These are phyloP conservation scores for Athalia cordata DNA, from an alignment of 2,888 invertebrate species.

Conservation along the genomic window DNA sequence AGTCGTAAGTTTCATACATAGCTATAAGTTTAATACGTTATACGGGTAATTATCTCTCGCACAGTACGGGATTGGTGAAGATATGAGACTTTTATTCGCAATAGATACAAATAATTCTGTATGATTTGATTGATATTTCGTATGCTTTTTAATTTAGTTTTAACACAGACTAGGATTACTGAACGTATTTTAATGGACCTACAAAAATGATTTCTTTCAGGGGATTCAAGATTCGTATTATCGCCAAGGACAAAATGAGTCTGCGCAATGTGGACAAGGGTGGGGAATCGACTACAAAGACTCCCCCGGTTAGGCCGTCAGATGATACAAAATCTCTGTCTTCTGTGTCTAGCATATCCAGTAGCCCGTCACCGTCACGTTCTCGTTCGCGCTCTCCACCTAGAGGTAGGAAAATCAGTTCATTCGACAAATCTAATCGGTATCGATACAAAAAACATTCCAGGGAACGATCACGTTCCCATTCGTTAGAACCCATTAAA, in stretches of 20 bases:
- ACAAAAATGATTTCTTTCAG: conserved; percentile 55
- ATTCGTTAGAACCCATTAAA: conserved; percentile 63
- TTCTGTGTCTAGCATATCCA: conserved; percentile 76
- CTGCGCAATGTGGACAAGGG: conserved; percentile 51
- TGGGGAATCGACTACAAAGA: conserved; percentile 59
- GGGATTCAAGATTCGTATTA: conserved; percentile 69
- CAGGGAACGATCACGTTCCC: conserved; percentile 59
- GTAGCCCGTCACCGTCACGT: conserved; percentile 71
- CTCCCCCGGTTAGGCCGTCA: conserved; percentile 55
- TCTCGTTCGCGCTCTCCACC: conserved; percentile 66
- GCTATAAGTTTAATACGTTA: conserved; percentile 1
- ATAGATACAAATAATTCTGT: not conserved
- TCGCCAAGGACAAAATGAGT: conserved; percentile 69
- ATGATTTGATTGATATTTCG: not conserved
- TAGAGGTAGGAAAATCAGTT: conserved; percentile 49
- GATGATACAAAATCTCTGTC: conserved; percentile 74
- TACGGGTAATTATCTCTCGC: not conserved
- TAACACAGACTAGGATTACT: too few species aligned
- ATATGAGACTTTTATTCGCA: too few species aligned
- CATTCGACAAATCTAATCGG: conserved; percentile 70
- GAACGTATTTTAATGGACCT: not conserved
- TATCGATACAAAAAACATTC: conserved; percentile 64
- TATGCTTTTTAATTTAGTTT: not conserved
- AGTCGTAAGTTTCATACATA: conserved; percentile 61
- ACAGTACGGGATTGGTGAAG: not conserved